These are phyloP conservation scores for Frieseomelitta varia DNA, from an alignment of 1,140 invertebrate genomes.

Conservation along the genomic window DNA sequence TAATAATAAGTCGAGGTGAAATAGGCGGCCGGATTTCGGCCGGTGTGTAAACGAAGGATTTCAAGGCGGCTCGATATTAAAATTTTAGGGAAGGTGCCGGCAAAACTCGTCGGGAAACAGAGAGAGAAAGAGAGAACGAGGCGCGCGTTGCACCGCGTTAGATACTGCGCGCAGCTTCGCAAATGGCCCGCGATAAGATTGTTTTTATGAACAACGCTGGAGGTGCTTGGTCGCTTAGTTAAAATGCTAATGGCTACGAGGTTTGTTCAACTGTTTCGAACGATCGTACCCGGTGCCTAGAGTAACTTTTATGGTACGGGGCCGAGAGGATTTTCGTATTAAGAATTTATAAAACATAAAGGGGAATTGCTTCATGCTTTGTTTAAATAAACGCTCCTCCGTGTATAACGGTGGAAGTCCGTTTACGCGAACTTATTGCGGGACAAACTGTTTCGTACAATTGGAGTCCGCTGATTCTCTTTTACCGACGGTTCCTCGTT, in stretches of 20 bases:
- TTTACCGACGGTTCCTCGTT: no score
- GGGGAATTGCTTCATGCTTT: neutral
- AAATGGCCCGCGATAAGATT: slow-evolving; percentile 32
- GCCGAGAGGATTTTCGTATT: neutral
- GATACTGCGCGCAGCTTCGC: neutral
- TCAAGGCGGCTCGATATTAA: slow-evolving; percentile 24
- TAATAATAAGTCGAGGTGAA: neutral
- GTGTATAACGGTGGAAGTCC: no score
- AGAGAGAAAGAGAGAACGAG: neutral
- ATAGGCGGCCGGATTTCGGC: neutral
- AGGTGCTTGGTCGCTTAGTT: slow-evolving; percentile 2
- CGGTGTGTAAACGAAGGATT: neutral
- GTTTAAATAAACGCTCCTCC: neutral
- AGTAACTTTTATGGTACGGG: neutral
- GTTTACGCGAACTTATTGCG: no score
- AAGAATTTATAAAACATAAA: neutral
- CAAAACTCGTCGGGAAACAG: neutral
- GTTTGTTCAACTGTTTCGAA: slow-evolving; percentile 22
- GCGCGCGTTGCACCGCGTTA: neutral
- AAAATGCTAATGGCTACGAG: slow-evolving; percentile 14
- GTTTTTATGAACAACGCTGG: slow-evolving; percentile 26
- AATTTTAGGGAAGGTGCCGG: neutral
- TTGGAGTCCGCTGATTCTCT: no score
- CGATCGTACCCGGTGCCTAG: neutral
- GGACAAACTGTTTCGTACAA: no score